These are phyloP conservation scores for Drosophila arizonae DNA, from an alignment of 1,140 invertebrate species.

Conservation along the genomic window DNA sequence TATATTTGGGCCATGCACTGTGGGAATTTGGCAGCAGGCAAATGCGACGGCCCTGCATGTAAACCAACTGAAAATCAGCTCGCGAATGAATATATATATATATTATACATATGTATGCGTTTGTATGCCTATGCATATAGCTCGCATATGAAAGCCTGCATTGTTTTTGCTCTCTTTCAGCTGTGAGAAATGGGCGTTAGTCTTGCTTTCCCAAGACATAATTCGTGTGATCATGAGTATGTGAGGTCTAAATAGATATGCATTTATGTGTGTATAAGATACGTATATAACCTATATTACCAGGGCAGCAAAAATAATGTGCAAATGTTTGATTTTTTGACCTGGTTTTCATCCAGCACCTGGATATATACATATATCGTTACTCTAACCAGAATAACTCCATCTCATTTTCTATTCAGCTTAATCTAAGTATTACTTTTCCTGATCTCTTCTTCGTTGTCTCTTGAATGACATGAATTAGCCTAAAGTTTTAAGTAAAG, in stretches of 20 bases:
- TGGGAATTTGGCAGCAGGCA: conserved; percentile 36
- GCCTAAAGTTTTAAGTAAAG: too few relatives aligned
- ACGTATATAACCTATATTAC: too few relatives aligned
- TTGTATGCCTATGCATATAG: neutral
- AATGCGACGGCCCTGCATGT: conserved; percentile 27
- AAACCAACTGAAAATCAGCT: conserved; percentile 39
- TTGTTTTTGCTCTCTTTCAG: conserved; percentile 36
- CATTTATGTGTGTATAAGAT: too few relatives aligned
- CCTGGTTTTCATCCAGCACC: too few relatives aligned
- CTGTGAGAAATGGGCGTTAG: conserved; percentile 26
- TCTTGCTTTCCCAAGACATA: conserved; percentile 2
- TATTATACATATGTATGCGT: conserved; percentile 2
- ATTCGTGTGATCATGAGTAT: conserved; percentile 1
- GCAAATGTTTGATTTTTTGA: neutral
- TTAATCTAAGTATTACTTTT: too few relatives aligned
- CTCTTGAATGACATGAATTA: too few relatives aligned
- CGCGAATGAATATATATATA: conserved; percentile 13
- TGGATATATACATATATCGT: too few relatives aligned
- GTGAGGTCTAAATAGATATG: neutral
- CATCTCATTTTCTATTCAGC: too few relatives aligned
- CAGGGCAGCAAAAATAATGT: too few relatives aligned
- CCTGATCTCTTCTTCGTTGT: too few relatives aligned
- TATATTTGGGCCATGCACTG: conserved; percentile 48
- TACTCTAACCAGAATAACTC: too few relatives aligned
- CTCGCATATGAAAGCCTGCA: conserved; percentile 31